Evolutionary conservation across 2,113 vertebrate genomes (phyloP).

Genomic region (Probosciger aterrimus): DNA sequence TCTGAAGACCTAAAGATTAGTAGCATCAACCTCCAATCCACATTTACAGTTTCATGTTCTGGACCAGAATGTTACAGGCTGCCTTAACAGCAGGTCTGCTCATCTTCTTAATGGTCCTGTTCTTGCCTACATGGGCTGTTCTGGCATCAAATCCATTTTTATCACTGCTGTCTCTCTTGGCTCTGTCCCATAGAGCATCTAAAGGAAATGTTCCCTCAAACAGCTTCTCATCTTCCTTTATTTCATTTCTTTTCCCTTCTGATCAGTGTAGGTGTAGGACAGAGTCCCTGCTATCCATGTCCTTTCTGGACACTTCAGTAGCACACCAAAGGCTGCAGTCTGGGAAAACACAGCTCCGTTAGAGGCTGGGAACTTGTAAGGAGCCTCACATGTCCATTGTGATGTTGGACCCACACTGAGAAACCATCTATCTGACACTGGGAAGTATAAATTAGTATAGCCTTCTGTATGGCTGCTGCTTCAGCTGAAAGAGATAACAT

Average conservation of each 20-base stretch:
- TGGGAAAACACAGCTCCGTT: background rate
- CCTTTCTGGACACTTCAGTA: fast-evolving
- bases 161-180: background rate
- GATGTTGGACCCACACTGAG: background rate
- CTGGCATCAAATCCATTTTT: background rate
- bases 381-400: fast-evolving
- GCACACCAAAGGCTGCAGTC: fast-evolving
- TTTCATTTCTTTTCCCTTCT: background rate
- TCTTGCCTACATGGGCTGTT: background rate
- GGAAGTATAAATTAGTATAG: background rate
- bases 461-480: background rate
- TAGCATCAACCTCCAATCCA: background rate
- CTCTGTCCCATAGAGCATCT: background rate
- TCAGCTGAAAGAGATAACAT: background rate
- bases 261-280: background rate
- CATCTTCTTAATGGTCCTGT: background rate
- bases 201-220: background rate
- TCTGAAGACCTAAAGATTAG: background rate
- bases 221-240: background rate
- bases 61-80: background rate
- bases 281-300: background rate
- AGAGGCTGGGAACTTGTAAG: background rate
- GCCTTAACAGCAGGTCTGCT: background rate
- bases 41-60: background rate
- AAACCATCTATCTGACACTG: background rate